These are phyloP conservation scores for Heliconius nattereri DNA, from an alignment of 1,140 invertebrate genomes.

Conservation along the genomic window DNA sequence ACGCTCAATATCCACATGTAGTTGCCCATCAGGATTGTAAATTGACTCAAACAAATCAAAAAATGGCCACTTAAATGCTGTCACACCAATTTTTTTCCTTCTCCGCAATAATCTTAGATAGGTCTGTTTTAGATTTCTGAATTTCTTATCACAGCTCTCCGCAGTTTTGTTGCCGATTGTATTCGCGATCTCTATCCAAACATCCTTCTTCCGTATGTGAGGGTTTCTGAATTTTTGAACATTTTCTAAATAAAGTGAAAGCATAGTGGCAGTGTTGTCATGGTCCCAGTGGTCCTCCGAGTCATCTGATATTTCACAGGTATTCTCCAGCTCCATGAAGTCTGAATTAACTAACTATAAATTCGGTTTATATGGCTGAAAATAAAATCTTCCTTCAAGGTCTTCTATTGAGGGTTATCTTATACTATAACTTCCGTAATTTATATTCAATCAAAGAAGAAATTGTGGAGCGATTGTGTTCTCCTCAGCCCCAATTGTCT, in stretches of 20 bases:
- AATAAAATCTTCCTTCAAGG: constrained; percentile 50
- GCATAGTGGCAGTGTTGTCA: constrained; percentile 56
- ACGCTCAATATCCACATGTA: constrained; percentile 68
- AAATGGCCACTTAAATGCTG: constrained; percentile 69
- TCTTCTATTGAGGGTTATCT: constrained; percentile 32
- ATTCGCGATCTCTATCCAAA: constrained; percentile 68
- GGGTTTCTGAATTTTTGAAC: constrained; percentile 71
- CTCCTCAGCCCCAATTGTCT: constrained; percentile 33
- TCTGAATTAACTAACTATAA: constrained; percentile 55
- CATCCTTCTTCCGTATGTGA: constrained; percentile 75
- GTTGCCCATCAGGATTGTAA: constrained; percentile 66
- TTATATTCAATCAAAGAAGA: neutral
- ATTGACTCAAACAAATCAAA: constrained; percentile 74
- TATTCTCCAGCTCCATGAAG: constrained; percentile 55
- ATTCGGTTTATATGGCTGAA: constrained; percentile 71
- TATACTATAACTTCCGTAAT: constrained; percentile 4
- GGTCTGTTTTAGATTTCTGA: constrained; percentile 73
- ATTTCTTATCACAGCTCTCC: constrained; percentile 74
- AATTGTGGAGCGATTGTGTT: constrained; percentile 17
- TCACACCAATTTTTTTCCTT: constrained; percentile 56
- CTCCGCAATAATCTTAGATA: constrained; percentile 70
- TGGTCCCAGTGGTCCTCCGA: constrained; percentile 71
- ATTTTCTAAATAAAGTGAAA: constrained; percentile 69
- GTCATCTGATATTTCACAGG: constrained; percentile 61
- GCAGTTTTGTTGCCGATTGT: constrained; percentile 64